These are phyloP conservation scores for Lasioglossum marginatum DNA, from an alignment of 2,888 invertebrate genomes.

Conservation along the genomic window DNA sequence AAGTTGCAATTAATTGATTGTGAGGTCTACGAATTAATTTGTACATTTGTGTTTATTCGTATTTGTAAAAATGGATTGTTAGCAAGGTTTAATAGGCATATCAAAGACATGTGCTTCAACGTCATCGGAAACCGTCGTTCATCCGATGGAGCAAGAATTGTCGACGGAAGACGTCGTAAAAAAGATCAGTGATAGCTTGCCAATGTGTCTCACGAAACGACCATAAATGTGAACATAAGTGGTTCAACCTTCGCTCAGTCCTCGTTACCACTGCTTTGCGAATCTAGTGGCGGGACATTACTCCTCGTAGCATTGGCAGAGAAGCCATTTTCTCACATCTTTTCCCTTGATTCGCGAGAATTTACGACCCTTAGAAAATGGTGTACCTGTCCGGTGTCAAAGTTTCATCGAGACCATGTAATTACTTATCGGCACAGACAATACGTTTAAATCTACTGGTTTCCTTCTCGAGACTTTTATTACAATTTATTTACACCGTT, in stretches of 20 bases:
- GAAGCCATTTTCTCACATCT: constrained; percentile 41
- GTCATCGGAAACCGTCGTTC: background rate
- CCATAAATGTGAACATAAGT: constrained; percentile 58
- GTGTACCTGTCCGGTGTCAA: background rate
- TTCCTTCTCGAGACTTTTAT: background rate
- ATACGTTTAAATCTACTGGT: constrained; percentile 2
- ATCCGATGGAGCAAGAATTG: background rate
- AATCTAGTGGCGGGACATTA: constrained; percentile 45
- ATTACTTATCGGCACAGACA: constrained; percentile 5
- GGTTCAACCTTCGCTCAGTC: constrained; percentile 51
- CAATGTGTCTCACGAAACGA: constrained; percentile 40
- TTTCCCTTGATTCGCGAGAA: constrained; percentile 14
- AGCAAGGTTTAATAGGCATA: background rate
- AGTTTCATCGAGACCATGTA: constrained; percentile 4
- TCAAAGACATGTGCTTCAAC: background rate
- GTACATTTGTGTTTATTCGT: background rate
- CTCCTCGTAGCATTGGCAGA: constrained; percentile 18
- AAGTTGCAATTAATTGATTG: background rate
- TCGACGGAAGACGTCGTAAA: constrained; percentile 21
- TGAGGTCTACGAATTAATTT: background rate
- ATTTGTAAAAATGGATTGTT: background rate
- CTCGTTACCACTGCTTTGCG: constrained; percentile 50
- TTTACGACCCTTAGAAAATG: background rate
- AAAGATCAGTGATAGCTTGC: constrained; percentile 41
- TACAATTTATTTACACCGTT: background rate